Conservation (phyloP, 2,113 vertebrate species). For the Ornithorhynchus anatinus region DNA sequence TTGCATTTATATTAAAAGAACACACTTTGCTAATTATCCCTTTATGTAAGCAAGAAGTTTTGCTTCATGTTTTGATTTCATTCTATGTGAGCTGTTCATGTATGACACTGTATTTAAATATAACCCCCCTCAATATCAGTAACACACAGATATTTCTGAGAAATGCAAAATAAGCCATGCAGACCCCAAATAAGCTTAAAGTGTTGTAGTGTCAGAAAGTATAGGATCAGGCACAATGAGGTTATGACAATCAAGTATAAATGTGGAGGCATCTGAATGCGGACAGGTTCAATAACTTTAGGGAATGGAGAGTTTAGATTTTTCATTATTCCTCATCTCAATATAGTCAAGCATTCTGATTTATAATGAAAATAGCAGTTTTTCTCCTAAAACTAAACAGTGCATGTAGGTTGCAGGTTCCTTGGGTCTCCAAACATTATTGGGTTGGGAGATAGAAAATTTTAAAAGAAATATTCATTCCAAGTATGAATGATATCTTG, state of each 20-base stretch:
- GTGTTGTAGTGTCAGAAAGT: constrained; percentile 39
- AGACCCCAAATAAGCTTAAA: constrained; percentile 53
- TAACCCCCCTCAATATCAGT: constrained; percentile 59
- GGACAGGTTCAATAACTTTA: constrained; percentile 47
- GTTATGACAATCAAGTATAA: constrained; percentile 59
- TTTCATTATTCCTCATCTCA: constrained; percentile 10
- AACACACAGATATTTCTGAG: constrained; percentile 49
- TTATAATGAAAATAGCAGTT: not conserved
- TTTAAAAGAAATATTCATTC: not conserved
- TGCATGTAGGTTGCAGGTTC: constrained; percentile 33
- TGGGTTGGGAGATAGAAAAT: too few relatives aligned
- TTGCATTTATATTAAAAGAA: constrained; percentile 3
- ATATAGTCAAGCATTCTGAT: constrained; percentile 31
- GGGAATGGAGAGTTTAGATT: constrained; percentile 39
- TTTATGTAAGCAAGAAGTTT: constrained; percentile 44
- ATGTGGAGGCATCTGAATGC: constrained; percentile 44
- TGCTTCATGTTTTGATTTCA: constrained; percentile 59
- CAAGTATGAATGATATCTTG: not conserved
- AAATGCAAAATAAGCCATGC: constrained; percentile 58
- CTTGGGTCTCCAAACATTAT: too few relatives aligned
- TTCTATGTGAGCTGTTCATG: constrained; percentile 48
- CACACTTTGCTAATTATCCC: constrained; percentile 44
- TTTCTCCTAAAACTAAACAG: constrained; percentile 44
- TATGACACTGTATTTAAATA: constrained; percentile 57
- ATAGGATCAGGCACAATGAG: constrained; percentile 58